These are phyloP conservation scores for Lampris incognitus DNA, from an alignment of 2,113 vertebrate species.

Conservation along the genomic window DNA sequence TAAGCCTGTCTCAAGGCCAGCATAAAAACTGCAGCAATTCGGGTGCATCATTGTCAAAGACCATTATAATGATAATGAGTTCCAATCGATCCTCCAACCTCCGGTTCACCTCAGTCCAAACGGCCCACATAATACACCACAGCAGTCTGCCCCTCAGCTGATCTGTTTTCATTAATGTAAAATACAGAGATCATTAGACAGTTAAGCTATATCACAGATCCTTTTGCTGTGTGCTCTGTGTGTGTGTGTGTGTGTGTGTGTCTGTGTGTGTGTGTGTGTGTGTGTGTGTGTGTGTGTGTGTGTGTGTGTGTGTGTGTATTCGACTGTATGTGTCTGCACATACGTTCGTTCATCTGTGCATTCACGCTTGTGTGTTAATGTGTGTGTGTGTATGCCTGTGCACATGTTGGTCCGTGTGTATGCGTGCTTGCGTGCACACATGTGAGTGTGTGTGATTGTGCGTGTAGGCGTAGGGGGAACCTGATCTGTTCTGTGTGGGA, in stretches of 20 bases:
- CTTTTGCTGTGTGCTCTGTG: slow-evolving; percentile 22
- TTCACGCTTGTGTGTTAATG: slow-evolving; percentile 25
- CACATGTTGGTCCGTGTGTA: slow-evolving; percentile 22
- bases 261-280: slow-evolving; percentile 36
- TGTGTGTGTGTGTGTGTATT: slow-evolving; percentile 56
- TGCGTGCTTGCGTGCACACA: slow-evolving; percentile 45
- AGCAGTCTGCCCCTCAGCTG: slow-evolving; percentile 75
- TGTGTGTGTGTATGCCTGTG: slow-evolving; percentile 29
- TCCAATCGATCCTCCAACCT: slow-evolving; percentile 65
- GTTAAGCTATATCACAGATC: slow-evolving; percentile 76
- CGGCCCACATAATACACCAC: slow-evolving; percentile 68
- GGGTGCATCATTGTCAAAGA: slow-evolving; percentile 63
- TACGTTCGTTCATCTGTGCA: slow-evolving; percentile 62
- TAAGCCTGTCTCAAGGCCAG: slow-evolving; percentile 2
- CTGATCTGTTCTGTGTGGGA: slow-evolving; percentile 79
- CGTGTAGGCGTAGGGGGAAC: slow-evolving; percentile 76
- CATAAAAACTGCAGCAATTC: slow-evolving; percentile 11
- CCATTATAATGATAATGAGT: slow-evolving; percentile 69
- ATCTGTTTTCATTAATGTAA: slow-evolving; percentile 77
- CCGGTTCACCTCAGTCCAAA: slow-evolving; percentile 73
- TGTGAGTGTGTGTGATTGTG: background rate
- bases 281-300: slow-evolving; percentile 67
- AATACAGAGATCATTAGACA: slow-evolving; percentile 78
- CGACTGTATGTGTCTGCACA: slow-evolving; percentile 30
- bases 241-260: slow-evolving; percentile 14